A percentile compares a stretch with the other conserved stretches of the same genome.
phyloP scores from a whole-genome alignment of 2,888 invertebrate species.

The Heteropelma amictum region DNA sequence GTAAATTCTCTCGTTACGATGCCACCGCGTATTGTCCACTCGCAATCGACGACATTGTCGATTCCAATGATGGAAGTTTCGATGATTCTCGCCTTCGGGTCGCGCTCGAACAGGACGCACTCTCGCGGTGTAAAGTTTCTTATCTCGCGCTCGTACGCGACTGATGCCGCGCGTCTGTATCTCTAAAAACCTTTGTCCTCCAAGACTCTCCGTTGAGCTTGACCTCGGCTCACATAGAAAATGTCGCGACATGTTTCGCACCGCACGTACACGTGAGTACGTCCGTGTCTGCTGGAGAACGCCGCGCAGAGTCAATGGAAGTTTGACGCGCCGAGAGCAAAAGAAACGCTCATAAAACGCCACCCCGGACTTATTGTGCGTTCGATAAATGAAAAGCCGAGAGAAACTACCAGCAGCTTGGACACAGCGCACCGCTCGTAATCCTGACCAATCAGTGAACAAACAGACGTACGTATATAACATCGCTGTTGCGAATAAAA shows the following conservation, averaged over 20 bases:
- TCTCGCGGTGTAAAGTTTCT: neutral
- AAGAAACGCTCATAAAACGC: slow-evolving; percentile 32
- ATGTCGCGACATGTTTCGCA: slow-evolving; percentile 12
- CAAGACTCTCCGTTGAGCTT: slow-evolving; percentile 57
- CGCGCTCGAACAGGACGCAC: too few relatives aligned
- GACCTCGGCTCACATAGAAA: slow-evolving; percentile 63
- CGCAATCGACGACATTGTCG: too few relatives aligned
- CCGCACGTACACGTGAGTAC: too few relatives aligned
- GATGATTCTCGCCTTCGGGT: too few relatives aligned
- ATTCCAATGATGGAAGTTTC: too few relatives aligned
- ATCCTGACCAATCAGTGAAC: slow-evolving; percentile 74
- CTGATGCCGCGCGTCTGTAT: neutral
- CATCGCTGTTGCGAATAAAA: slow-evolving; percentile 70
- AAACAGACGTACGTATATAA: slow-evolving; percentile 72
- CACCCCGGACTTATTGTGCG: too few relatives aligned
- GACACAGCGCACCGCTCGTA: slow-evolving; percentile 59
- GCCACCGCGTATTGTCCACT: too few relatives aligned
- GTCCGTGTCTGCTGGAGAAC: too few relatives aligned
- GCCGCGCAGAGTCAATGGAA: slow-evolving; percentile 4
- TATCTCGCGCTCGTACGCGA: slow-evolving; percentile 1
- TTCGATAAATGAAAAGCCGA: slow-evolving; percentile 36
- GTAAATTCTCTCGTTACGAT: too few relatives aligned
- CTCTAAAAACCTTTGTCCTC: slow-evolving; percentile 53
- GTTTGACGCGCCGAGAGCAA: slow-evolving; percentile 17
- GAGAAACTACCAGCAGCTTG: slow-evolving; percentile 41